Base-by-base conservation (phyloP, 1,140 invertebrate genomes). In the Carposina sasakii region DNA sequence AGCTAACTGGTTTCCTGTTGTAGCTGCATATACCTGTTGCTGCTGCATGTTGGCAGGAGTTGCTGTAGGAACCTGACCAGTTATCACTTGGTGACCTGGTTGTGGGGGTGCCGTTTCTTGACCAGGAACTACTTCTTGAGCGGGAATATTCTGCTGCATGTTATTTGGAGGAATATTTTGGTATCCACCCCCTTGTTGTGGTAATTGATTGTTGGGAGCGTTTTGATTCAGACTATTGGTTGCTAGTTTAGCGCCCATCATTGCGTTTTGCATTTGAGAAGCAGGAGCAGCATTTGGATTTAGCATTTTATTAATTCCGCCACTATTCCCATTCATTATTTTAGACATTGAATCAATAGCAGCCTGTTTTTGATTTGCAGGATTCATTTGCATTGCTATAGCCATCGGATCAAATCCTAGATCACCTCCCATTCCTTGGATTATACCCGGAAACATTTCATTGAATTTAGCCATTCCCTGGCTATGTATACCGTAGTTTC, bases 311-410 rank as follows among this genome's bases (percentile, higher is more conserved):
- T 61, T 57, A 24, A 42, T 28, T 0, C 45, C 4, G 33, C 44
- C 46, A 36, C 44, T 41, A 42, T 67, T 67, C 1, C 46, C 43
- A 28, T 57, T 60, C 65, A 78, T 71, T 21, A 78, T 46, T 33
- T 72, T 71, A 33, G 71, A 49, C 59, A 81, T 81, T 0, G 60
- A 59, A 16, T 71, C 55, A 48, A 76, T 72, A 34, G 68, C 73
- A 12, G 59, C 57, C 42, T 60, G 57, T 49, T 77, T 62, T 30
- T 75, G 71, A 58, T 84, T 84, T n/a, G 68, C 71, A 41, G 81
- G 81, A 58, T 84, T 82, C 81, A 84, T 84, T 63, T 84, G 76
- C 57, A 82, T 68, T 20, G 81, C 81, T 42, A 84, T 81, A 15
- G 71, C 60, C 81, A 84, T 84, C 3, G 81, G 78, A 61, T 84